Conservation (phyloP, 2,113 vertebrate genomes). For the Gobiocypris rarus region DNA sequence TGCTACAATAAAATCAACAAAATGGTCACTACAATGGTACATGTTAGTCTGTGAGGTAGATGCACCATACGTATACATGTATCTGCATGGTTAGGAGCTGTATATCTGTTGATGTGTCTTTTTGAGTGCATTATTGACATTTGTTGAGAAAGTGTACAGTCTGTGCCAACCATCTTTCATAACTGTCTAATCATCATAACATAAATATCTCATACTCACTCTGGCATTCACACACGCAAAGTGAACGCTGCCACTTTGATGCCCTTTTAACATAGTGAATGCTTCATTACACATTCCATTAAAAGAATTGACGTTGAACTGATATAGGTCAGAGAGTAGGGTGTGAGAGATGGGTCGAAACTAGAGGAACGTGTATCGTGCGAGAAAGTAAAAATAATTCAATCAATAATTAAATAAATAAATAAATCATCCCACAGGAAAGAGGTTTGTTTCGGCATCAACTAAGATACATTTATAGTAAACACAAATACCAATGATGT, state of each 20-base stretch:
- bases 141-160: background rate
- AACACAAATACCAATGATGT: background rate
- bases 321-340: slow-evolving; percentile 46
- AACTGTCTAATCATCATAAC: background rate
- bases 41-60: too few relatives aligned
- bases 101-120: background rate
- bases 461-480: background rate
- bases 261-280: slow-evolving; percentile 48
- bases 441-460: background rate
- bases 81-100: background rate
- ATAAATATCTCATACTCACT: slow-evolving; percentile 20
- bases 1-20: background rate
- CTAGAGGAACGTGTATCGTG: slow-evolving; percentile 6
- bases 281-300: slow-evolving; percentile 63
- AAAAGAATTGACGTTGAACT: slow-evolving; percentile 56
- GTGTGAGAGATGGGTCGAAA: slow-evolving; percentile 7
- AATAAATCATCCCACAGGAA: slow-evolving; percentile 1
- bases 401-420: slow-evolving; percentile 28
- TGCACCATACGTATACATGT: background rate
- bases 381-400: slow-evolving; percentile 20
- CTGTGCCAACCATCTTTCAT: background rate
- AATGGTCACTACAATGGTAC: background rate
- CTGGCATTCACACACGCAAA: slow-evolving; percentile 36
- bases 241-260: slow-evolving; percentile 44
- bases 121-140: background rate